Conservation (phyloP, 2,797 vertebrate genomes). For the Pampus argenteus region DNA sequence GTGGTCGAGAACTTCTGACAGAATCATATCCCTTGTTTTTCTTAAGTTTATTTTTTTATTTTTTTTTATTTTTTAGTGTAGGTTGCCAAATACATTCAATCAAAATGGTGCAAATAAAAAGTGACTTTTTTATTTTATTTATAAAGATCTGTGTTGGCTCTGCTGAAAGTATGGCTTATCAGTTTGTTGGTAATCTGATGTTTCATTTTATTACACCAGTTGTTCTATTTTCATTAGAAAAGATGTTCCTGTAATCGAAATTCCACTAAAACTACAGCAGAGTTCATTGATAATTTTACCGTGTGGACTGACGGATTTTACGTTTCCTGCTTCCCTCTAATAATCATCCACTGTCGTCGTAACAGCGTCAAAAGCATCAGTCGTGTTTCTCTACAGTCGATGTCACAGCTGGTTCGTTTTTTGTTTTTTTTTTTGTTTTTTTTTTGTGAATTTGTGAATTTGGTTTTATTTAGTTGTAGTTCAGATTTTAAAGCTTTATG, state of each 20-base stretch:
- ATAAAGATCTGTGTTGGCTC: neutral
- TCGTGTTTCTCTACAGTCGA: neutral
- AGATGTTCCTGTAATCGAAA: neutral
- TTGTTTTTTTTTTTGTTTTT: too few relatives aligned
- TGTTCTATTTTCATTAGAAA: neutral
- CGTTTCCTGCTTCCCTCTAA: neutral
- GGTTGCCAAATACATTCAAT: neutral
- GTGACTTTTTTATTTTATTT: neutral
- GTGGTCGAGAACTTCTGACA: neutral
- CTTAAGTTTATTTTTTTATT: neutral
- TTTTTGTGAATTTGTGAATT: too few relatives aligned
- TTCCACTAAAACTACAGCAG: neutral
- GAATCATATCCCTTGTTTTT: neutral
- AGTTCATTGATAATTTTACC: too few relatives aligned
- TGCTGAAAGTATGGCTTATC: neutral
- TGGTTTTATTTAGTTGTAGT: neutral
- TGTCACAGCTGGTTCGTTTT: neutral
- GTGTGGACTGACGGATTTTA: neutral
- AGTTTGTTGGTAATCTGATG: neutral
- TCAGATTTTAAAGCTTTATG: neutral
- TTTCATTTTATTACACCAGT: neutral
- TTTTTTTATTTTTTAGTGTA: neutral
- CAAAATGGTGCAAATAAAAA: constrained; percentile 3
- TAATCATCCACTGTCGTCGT: neutral
- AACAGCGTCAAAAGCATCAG: neutral